Conservation (phyloP, 2,113 vertebrate genomes). For the Alligator mississippiensis region DNA sequence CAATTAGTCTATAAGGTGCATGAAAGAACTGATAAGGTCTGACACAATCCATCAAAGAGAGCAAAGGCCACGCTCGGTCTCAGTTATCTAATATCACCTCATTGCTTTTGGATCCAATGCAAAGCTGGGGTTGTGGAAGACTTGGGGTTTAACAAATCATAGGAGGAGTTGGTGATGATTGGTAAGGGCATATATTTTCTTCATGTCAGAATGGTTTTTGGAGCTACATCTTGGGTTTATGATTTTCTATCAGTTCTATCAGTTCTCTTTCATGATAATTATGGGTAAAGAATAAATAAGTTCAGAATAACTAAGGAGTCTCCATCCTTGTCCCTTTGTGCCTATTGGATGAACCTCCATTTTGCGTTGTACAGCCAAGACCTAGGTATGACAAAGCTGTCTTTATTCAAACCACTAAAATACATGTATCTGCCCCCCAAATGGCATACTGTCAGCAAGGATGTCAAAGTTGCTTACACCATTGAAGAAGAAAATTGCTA, state of each 20-base stretch:
- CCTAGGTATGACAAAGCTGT: neutral
- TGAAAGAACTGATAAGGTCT: neutral
- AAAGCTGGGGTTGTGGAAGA: neutral
- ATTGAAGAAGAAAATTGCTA: neutral
- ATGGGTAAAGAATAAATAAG: neutral
- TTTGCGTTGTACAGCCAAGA: neutral
- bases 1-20: too few relatives aligned
- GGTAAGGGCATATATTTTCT: neutral
- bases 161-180: neutral
- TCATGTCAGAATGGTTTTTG: accelerated
- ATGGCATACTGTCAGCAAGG: neutral
- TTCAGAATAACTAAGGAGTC: neutral
- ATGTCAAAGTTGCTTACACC: neutral
- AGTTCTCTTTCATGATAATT: neutral
- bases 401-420: neutral
- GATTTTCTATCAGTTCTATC: neutral
- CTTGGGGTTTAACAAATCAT: neutral
- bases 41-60: neutral
- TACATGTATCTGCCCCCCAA: neutral
- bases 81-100: neutral
- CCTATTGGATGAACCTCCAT: neutral
- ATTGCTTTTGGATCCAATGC: neutral
- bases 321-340: neutral
- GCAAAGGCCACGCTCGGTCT: neutral
- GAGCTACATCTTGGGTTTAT: neutral